Conservation (phyloP, 2,888 invertebrate genomes). For the Bibio marci region DNA sequence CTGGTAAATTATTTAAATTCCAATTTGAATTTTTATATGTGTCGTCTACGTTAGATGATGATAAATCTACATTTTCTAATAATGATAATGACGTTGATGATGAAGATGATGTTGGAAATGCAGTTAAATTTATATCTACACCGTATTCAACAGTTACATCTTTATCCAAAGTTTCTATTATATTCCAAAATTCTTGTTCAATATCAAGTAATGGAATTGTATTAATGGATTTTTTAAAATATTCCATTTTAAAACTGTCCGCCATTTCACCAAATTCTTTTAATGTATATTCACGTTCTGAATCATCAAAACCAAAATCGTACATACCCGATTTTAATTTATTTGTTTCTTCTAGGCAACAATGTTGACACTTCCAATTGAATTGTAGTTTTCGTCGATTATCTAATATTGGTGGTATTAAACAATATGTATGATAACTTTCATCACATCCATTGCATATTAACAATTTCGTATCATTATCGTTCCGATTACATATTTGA, state of each 20-base stretch:
- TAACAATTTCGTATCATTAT: slow-evolving; percentile 87
- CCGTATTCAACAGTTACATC: slow-evolving; percentile 98
- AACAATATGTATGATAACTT: slow-evolving; percentile 94
- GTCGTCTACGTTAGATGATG: slow-evolving; percentile 44
- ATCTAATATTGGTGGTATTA: slow-evolving; percentile 83
- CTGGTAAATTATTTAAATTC: slow-evolving; percentile 96
- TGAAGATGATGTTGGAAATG: slow-evolving; percentile 79
- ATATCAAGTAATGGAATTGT: slow-evolving; percentile 66
- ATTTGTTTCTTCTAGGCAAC: slow-evolving; percentile 78
- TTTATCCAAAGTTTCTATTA: slow-evolving; percentile 89
- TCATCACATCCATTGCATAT: slow-evolving; percentile 96
- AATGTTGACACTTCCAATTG: slow-evolving; percentile 94
- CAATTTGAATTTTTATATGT: slow-evolving; percentile 54
- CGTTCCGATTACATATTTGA: slow-evolving; percentile 82
- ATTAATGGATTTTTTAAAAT: slow-evolving; percentile 84
- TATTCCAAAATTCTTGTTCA: slow-evolving; percentile 96
- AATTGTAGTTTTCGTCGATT: slow-evolving; percentile 94
- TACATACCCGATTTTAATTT: slow-evolving; percentile 59
- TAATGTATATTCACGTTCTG: slow-evolving; percentile 80
- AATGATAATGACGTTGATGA: slow-evolving; percentile 66
- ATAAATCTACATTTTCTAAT: slow-evolving; percentile 61
- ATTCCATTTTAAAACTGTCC: slow-evolving; percentile 93
- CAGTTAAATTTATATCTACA: slow-evolving; percentile 93
- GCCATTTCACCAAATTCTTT: slow-evolving; percentile 98
- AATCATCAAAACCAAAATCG: slow-evolving; percentile 96